Evolutionary conservation across 2,888 invertebrate genomes (phyloP).

Genomic region (Toxonevra muliebris): DNA sequence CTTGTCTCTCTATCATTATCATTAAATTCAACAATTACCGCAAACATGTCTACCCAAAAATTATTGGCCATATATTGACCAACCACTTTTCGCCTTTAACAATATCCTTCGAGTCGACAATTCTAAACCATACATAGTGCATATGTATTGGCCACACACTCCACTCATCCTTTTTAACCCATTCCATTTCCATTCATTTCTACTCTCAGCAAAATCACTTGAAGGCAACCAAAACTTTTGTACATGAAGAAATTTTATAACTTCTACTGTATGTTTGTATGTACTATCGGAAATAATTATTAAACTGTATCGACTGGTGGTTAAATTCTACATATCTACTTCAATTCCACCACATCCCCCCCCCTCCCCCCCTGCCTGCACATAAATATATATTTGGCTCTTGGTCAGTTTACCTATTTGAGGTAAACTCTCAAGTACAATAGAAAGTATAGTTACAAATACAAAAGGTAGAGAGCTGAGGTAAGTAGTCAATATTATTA

Average conservation of each 20-base stretch:
- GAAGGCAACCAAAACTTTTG: too few relatives aligned
- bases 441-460: too few relatives aligned
- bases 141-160: background rate
- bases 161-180: background rate
- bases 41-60: conserved; percentile 60
- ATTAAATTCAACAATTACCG: conserved; percentile 55
- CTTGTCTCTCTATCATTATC: too few relatives aligned
- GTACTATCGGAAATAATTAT: conserved; percentile 33
- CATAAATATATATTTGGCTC: background rate
- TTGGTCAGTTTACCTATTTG: background rate
- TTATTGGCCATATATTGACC: conserved; percentile 40
- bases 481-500: conserved; percentile 35
- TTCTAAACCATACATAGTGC: too few relatives aligned
- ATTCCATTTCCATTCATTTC: conserved; percentile 5
- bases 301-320: conserved; percentile 31
- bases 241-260: conserved; percentile 4
- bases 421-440: too few relatives aligned
- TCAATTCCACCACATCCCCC: too few relatives aligned
- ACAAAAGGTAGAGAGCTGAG: too few relatives aligned
- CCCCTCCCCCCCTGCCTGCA: background rate
- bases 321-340: conserved; percentile 6
- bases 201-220: background rate
- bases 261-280: background rate
- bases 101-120: too few relatives aligned
- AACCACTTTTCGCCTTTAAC: too few relatives aligned